Percentiles rank a stretch among this genome's conserved stretches.
phyloP scores from a whole-genome alignment of 2,113 vertebrate species.

The Lamprotornis superbus region DNA sequence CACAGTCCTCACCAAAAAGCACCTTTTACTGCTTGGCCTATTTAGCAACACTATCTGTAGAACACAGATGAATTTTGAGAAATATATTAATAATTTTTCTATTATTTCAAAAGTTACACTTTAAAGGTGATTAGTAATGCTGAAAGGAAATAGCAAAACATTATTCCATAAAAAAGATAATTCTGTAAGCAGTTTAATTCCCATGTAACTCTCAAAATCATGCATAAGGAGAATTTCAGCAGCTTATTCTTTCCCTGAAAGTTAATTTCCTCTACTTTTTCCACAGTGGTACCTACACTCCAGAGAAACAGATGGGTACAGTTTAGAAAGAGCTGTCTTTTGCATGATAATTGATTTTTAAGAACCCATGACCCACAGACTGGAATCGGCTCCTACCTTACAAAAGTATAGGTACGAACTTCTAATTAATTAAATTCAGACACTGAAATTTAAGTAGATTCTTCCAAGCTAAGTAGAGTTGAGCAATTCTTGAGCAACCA shows the following conservation, averaged over 20 bases:
- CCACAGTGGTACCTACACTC: not conserved
- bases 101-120: not conserved
- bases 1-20: not conserved
- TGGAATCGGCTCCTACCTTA: not conserved
- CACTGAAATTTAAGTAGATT: not conserved
- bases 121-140: not conserved
- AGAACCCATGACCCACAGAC: not conserved
- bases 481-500: not conserved
- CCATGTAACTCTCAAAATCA: not conserved
- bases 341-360: not conserved
- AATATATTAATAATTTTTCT: not conserved
- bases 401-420: rapidly evolving
- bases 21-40: not conserved
- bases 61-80: not conserved
- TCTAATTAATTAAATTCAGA: not conserved
- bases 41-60: not conserved
- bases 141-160: not conserved
- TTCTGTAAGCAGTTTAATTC: not conserved
- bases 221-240: not conserved
- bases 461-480: not conserved
- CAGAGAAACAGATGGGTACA: not conserved
- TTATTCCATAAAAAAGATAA: not conserved
- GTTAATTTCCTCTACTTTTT: not conserved
- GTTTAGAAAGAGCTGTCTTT: not conserved
- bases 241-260: not conserved